Base-by-base conservation (phyloP, 2,888 invertebrate species). In the Drosophila cognata region DNA sequence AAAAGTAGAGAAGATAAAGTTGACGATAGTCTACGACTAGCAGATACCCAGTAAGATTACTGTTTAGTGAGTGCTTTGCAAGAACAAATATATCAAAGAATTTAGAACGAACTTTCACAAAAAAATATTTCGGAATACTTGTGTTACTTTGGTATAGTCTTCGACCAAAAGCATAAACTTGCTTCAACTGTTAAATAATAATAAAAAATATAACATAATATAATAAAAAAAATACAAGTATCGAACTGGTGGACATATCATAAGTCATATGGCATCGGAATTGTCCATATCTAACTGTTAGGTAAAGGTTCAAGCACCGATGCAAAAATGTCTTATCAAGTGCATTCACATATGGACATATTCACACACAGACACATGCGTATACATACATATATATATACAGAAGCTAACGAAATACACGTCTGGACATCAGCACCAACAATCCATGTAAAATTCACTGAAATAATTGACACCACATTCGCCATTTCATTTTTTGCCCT, bases 401-500 rank as follows among this genome's bases (percentile, higher is more conserved):
- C 5, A 33, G 33, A 33, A 33, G 33, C 33, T 33, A 33, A 11
- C 10, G 33, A 4, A 4, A 33, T 4, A 33, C 10, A 33, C 10
- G 10, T 3, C 31, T 33, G 31, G 3, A 33, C 33, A 33, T 33
- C 33, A 10, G 33, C 33, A 10, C 10, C 33, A n/a, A 29, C 21
- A 35, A 35, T 16, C 52, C 4, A 16, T 43, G 35, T 10, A 10
- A 53, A 36, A 53, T 25, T 3, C 11, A 36, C 0, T 10, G 10
- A 53, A 25, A 55, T 25, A 55, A 36, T 36, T 55, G 53, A 25
- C 35, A 36, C 35, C 16, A 18, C 53, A 25, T 36, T 25, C 53
- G 53, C 11, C 4, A 21, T 35, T 18, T 35, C 2, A 8, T 29
- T 35, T 16, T 25, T 16, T 16, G 18, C 11, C 18, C 1, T 16